Percentiles rank a stretch among this genome's conserved stretches.
These are phyloP conservation scores for Styela clava DNA, from an alignment of 23 tunicate species.

Conservation along the genomic window DNA sequence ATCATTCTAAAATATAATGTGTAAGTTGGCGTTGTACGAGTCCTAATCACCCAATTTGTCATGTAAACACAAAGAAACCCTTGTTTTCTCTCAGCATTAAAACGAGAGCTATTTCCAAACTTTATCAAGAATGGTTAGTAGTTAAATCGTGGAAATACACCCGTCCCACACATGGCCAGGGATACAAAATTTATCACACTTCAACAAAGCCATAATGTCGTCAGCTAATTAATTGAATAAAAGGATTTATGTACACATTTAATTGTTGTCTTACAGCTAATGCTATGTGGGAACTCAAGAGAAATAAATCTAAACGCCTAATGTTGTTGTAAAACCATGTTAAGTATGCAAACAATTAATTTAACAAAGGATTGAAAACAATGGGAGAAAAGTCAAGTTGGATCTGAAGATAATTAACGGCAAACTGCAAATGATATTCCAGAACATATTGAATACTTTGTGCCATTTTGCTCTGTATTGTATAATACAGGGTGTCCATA, in stretches of 20 bases:
- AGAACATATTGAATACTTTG: no score
- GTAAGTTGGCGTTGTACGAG: neutral
- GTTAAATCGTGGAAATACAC: neutral
- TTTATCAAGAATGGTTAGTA: neutral
- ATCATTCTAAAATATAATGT: neutral
- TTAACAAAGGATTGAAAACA: no score
- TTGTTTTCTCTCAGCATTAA: neutral
- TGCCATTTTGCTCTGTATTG: no score
- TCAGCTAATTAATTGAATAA: neutral
- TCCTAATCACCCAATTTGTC: neutral
- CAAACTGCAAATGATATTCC: no score
- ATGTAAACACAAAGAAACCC: neutral
- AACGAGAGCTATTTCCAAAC: neutral
- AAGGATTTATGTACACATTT: neutral
- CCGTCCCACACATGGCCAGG: neutral
- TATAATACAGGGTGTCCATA: no score
- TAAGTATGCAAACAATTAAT: no score
- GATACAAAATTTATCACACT: neutral
- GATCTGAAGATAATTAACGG: no score
- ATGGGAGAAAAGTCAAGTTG: no score
- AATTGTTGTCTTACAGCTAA: neutral
- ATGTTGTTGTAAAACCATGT: no score
- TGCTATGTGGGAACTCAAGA: no score
- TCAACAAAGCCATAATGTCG: neutral
- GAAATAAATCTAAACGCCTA: no score